These are phyloP conservation scores for Ranitomeya variabilis DNA, from an alignment of 2,113 vertebrate species.

Conservation along the genomic window DNA sequence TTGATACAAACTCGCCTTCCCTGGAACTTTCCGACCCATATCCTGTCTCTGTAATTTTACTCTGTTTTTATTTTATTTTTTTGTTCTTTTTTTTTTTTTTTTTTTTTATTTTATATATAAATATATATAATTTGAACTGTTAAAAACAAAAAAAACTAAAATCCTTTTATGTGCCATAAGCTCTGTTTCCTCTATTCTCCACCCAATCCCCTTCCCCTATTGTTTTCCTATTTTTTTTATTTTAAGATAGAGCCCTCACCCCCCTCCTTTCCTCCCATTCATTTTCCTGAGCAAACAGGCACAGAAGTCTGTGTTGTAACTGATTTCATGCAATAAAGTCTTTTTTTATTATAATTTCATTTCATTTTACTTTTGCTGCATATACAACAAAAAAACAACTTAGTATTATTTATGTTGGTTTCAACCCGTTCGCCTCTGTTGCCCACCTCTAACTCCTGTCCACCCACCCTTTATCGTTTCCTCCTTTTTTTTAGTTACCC, in stretches of 20 bases:
- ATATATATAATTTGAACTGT: constrained; percentile 60
- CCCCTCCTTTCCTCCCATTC: background rate
- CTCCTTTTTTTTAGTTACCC: background rate
- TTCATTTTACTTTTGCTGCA: constrained; percentile 53
- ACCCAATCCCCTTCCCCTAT: background rate
- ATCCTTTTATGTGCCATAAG: constrained; percentile 56
- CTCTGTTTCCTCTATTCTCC: constrained; percentile 26
- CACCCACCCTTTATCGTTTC: background rate
- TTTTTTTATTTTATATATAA: constrained; percentile 56
- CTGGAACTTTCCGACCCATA: background rate
- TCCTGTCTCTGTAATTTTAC: constrained; percentile 50
- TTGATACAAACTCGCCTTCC: constrained; percentile 44
- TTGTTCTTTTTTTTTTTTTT: constrained; percentile 9
- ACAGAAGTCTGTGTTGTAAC: constrained; percentile 59
- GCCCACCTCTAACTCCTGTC: constrained; percentile 2
- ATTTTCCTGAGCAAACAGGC: constrained; percentile 44
- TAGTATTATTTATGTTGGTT: constrained; percentile 34
- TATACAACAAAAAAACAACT: background rate
- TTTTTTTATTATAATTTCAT: constrained; percentile 58
- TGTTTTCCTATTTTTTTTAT: constrained; percentile 18
- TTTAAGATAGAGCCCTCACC: constrained; percentile 18
- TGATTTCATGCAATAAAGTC: constrained; percentile 59
- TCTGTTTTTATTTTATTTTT: constrained; percentile 13
- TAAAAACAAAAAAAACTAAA: constrained; percentile 42
- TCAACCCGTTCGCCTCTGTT: constrained; percentile 16